These are phyloP conservation scores for Polymixis lichenea DNA, from an alignment of 2,888 invertebrate genomes.

Conservation along the genomic window DNA sequence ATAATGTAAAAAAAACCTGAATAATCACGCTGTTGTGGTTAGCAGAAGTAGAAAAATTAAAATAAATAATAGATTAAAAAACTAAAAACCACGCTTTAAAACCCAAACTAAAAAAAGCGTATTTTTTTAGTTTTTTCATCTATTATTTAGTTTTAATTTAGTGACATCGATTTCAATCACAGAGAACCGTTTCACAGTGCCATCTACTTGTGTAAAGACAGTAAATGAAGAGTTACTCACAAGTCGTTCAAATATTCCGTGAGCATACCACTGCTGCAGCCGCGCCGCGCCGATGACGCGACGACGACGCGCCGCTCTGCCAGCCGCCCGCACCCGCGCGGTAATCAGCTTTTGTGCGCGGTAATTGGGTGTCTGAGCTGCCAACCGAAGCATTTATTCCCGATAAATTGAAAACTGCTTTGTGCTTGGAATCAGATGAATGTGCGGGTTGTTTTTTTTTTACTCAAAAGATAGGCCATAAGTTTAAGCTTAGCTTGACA, in stretches of 20 bases:
- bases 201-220: conserved; percentile 78
- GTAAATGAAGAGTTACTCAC: conserved; percentile 85
- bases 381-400: conserved; percentile 90
- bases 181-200: conserved; percentile 71
- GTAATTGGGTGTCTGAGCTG: conserved; percentile 91
- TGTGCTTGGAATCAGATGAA: conserved; percentile 86
- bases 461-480: conserved; percentile 50
- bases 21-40: too few species aligned
- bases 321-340: conserved; percentile 82
- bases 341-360: conserved; percentile 90
- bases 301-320: conserved; percentile 62
- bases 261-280: conserved; percentile 72
- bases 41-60: too few species aligned
- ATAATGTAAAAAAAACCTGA: too few species aligned
- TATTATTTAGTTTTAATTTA: conserved; percentile 1
- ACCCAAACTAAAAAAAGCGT: too few species aligned
- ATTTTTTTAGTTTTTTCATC: too few species aligned
- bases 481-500: conserved; percentile 18
- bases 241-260: conserved; percentile 85
- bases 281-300: conserved; percentile 63
- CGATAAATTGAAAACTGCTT: conserved; percentile 90
- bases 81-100: too few species aligned
- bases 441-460: conserved; percentile 81
- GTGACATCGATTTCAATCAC: conserved; percentile 80
- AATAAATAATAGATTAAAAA: too few species aligned